Percentiles rank a stretch among this genome's conserved stretches.
Conservation (phyloP, 2,113 vertebrate genomes). For the Pogonocichla stellata region DNA sequence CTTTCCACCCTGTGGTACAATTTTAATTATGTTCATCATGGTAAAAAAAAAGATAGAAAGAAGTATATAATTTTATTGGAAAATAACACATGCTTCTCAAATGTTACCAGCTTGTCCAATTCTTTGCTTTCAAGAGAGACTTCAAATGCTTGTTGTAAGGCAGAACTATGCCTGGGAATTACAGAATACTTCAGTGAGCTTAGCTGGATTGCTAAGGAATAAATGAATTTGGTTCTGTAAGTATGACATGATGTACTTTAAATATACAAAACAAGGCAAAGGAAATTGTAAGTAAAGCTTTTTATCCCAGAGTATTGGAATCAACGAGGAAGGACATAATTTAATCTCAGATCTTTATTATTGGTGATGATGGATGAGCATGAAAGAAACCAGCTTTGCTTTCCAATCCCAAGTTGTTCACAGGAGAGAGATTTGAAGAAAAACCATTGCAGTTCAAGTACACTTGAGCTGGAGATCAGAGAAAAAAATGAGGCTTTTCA, state of each 20-base stretch:
- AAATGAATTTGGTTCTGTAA: constrained; percentile 23
- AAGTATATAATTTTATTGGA: not conserved
- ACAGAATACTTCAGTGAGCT: not conserved
- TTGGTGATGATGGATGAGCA: not conserved
- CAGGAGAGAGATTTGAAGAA: not conserved
- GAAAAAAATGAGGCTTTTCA: not conserved
- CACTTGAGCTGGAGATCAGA: not conserved
- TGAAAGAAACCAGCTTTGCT: constrained; percentile 12
- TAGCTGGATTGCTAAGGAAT: constrained; percentile 4
- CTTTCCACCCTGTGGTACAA: not conserved
- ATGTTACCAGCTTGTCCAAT: not conserved
- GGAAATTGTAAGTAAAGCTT: constrained; percentile 55
- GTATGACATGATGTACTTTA: not conserved
- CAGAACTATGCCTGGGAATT: not conserved
- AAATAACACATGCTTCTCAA: not conserved
- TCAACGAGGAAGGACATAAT: not conserved
- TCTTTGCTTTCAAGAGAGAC: not conserved
- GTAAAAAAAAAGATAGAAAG: not conserved
- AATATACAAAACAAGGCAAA: constrained; percentile 12
- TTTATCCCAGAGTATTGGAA: constrained; percentile 31
- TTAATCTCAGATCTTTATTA: constrained; percentile 10
- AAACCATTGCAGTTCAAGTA: not conserved
- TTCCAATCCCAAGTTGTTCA: not conserved
- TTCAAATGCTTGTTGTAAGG: not conserved
- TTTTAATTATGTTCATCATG: not conserved